Base-by-base conservation (phyloP, 2,113 vertebrate genomes). In the Nibea coibor region DNA sequence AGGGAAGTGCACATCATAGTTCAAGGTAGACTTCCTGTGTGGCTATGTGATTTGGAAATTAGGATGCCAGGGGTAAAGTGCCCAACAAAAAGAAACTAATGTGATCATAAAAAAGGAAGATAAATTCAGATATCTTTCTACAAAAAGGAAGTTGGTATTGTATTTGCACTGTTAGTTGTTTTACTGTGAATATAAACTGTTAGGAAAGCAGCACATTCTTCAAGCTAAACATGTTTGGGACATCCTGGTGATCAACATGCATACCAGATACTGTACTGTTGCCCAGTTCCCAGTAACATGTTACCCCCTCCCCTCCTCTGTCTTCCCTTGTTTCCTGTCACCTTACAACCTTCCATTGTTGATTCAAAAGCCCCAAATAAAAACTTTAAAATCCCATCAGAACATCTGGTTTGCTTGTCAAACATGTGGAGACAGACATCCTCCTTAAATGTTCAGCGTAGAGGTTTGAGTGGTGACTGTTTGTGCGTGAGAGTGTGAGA, bases 161-260 rank as follows among this genome's bases (percentile, higher is more conserved):
- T 35, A 28, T 28, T 28, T 28, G 28, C 28, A 35, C 31, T 35
- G 31, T 35, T 35, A 7, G 6, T 35, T 35, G 31, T 35, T 35
- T 35, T 35, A 35, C 31, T 35, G 31, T 35, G 31, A 35, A 35
- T 35, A 35, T 7, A 31, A 6, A 19, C 51, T 22, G 42, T 19
- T 47, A 11, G 10, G 35, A 53, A 62, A 59, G 28, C 7, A 17
- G 17, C 24, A 47, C 17, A 56, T 62, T 68, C 7, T 75, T 58
- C n/a, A 54, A 73, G 39, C 48, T 45, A 24, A 82, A 76, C 51
- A 59, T 16, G 26, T 51, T 39, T 61, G 45, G 28, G 28, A 48
- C 26, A 7, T 70, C 39, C 45, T 43, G 31, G 24, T 75, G 65
- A 68, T 89, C 31, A 72, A 54, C 78, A 85, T 85, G 66, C 63